phyloP scores from a whole-genome alignment of 2,888 invertebrate species.

The Dysmachus trigonus region DNA sequence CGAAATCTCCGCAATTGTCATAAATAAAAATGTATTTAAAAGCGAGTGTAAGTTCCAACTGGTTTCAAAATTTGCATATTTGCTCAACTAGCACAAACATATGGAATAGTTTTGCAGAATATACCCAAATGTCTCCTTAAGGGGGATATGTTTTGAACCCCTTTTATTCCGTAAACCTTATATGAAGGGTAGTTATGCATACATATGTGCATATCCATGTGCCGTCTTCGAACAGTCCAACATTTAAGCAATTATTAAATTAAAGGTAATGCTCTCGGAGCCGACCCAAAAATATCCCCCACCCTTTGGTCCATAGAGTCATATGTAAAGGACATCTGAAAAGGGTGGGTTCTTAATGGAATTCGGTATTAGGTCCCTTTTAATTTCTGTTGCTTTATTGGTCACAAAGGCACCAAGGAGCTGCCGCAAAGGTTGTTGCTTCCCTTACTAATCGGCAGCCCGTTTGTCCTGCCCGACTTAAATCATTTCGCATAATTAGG shows the following conservation, averaged over 20 bases:
- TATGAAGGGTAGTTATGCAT: not conserved
- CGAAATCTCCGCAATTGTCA: too few species aligned
- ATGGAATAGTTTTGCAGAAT: not conserved
- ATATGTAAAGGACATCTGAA: not conserved
- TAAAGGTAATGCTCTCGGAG: slow-evolving; percentile 47
- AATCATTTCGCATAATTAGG: slow-evolving; percentile 65
- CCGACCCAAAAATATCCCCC: slow-evolving; percentile 44
- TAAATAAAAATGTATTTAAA: too few species aligned
- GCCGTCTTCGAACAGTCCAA: slow-evolving; percentile 24
- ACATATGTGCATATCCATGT: too few species aligned
- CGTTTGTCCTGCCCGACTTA: slow-evolving; percentile 53
- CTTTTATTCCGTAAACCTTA: not conserved
- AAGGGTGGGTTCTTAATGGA: slow-evolving; percentile 19
- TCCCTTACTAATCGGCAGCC: not conserved
- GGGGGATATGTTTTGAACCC: not conserved
- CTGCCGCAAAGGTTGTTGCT: slow-evolving; percentile 38
- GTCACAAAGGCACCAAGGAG: slow-evolving; percentile 37
- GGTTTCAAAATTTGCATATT: not conserved
- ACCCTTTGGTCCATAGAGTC: not conserved
- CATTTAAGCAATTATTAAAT: slow-evolving; percentile 50
- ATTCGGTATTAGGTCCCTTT: slow-evolving; percentile 31
- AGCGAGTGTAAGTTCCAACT: not conserved
- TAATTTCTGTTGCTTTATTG: slow-evolving; percentile 39
- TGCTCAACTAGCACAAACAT: not conserved
- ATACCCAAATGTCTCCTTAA: not conserved